These are phyloP conservation scores for Silurus lanzhouensis DNA, from an alignment of 2,797 vertebrate species.

Conservation along the genomic window DNA sequence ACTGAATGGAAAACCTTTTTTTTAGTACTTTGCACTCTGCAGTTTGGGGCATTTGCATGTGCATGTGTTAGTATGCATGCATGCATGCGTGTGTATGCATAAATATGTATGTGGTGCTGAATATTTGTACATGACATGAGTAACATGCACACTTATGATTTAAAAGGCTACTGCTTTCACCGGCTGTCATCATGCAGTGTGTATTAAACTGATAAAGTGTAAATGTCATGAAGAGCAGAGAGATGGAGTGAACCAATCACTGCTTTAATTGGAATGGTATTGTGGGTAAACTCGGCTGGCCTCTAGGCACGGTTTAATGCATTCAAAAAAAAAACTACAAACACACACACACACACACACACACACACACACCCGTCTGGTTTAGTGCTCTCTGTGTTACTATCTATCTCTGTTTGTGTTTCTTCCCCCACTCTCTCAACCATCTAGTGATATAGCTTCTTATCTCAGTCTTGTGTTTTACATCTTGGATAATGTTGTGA, in stretches of 20 bases:
- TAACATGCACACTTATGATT: slow-evolving; percentile 14
- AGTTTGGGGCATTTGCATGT: slow-evolving; percentile 10
- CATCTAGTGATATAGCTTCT: slow-evolving; percentile 33
- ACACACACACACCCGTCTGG: slow-evolving; percentile 69
- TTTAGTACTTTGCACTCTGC: neutral
- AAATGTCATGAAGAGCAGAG: slow-evolving; percentile 65
- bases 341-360: slow-evolving; percentile 67
- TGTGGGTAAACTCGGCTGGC: slow-evolving; percentile 72
- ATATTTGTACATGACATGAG: slow-evolving; percentile 36
- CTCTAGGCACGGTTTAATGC: slow-evolving; percentile 71
- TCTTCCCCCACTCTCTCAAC: slow-evolving; percentile 27
- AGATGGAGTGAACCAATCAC: slow-evolving; percentile 69
- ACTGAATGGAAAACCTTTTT: neutral
- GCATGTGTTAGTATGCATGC: slow-evolving; percentile 22
- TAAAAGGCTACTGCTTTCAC: slow-evolving; percentile 8
- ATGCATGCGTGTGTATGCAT: neutral
- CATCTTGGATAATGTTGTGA: neutral
- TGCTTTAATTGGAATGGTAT: slow-evolving; percentile 78
- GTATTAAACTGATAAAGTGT: slow-evolving; percentile 25
- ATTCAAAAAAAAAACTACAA: slow-evolving; percentile 61
- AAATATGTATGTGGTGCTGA: neutral
- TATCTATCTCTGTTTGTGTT: slow-evolving; percentile 6
- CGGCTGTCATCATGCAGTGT: slow-evolving; percentile 9
- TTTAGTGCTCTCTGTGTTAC: slow-evolving; percentile 33
- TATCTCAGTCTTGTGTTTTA: neutral